Evolutionary conservation across 2,113 vertebrate species (phyloP), one percentile per base, ranked within the genome.

Genomic region (Mus spicilegus): DNA sequence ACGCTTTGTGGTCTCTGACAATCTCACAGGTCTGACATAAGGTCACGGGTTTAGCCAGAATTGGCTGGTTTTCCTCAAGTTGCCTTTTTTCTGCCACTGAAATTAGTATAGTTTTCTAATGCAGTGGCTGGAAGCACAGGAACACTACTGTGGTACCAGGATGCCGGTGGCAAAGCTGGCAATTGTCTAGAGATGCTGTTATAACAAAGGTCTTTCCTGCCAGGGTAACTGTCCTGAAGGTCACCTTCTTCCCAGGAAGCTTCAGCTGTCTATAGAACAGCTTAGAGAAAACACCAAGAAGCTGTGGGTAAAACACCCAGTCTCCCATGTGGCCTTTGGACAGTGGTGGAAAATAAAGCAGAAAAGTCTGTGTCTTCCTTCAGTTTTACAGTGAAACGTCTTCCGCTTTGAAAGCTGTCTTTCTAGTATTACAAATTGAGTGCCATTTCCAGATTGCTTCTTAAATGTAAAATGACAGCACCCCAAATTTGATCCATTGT

Each of bases 311-410:
- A 97, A 93, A 95, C 87, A 95, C 97, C 63, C 91, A 0, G 88
- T 81, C 93, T 98, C 95, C 95, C 93, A 93, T 97, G 92, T 88
- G 85, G 42, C 93, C 96, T 97, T 96, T 81, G 96, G 95, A 96
- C 87, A 96, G 93, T 33, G 70, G 97, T 92, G 65, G 61, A 97
- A 97, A 96, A 97, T 94, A 94, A 98, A 96, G 51, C 97, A 97
- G 96, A 77, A 93, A 97, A 97, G 36, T 87, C 85, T 93, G 65
- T 16, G 5, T 72, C 80, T 77, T 95, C 89, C 75, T 95, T 97
- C 97, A 85, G 87, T 97, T 97, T 92, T 36, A 46, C 61, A 89
- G 76, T 54, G 19, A 85, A 95, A 67, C 30, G 49, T 39, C 92
- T 96, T 98, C 87, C 93, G 89, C 97, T 98, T 97, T 92, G 97